Evolutionary conservation across 2,113 vertebrate genomes (phyloP), one percentile per base, ranked within the genome.

Genomic region (Melanotaenia duboulayi): DNA sequence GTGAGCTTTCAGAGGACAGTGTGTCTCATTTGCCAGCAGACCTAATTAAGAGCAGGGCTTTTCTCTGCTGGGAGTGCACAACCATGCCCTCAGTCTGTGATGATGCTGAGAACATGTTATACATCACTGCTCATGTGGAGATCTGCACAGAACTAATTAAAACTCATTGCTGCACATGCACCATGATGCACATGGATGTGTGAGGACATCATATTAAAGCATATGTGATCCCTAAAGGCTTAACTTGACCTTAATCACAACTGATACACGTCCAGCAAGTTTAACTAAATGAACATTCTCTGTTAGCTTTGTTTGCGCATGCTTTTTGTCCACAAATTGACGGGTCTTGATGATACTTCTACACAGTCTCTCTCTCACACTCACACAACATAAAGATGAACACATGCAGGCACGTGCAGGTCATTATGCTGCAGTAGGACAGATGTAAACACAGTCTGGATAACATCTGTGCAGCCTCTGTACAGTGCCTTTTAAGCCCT

Each of bases 31-130:
- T 61, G 48, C 25, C 17, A 71, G 49, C 51, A n/a, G 60, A 57
- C 61, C 50, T 76, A 64, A 76, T 76, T 79, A 79, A 72, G 25
- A 63, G 72, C 48, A 58, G 46, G n/a, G 50, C 24, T 40, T 73
- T 79, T 75, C 65, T 62, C 51, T 19, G 17, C 28, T 1, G 28
- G 28, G 25, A 50, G 64, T 19, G 20, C 40, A 24, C 55, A 40
- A 10, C 32, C n/a, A 20, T 49, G 14, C 35, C 35, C 40, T 57
- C n/a, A 12, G 20, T 35, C 20, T 54, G 12, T 61, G 73, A 68
- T 24, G 52, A 42, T 19, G 39, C 11, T 51, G 69, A 66, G 51
- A 71, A 28, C 62, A 79, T 72, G 57, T 19, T 11, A 24, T 35
- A 78, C 66, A 61, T 69, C 58, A 49, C 39, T 32, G 37, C 49